Evolutionary conservation across 2,113 vertebrate species (phyloP).

Genomic region (Lethenteron camtschaticum): DNA sequence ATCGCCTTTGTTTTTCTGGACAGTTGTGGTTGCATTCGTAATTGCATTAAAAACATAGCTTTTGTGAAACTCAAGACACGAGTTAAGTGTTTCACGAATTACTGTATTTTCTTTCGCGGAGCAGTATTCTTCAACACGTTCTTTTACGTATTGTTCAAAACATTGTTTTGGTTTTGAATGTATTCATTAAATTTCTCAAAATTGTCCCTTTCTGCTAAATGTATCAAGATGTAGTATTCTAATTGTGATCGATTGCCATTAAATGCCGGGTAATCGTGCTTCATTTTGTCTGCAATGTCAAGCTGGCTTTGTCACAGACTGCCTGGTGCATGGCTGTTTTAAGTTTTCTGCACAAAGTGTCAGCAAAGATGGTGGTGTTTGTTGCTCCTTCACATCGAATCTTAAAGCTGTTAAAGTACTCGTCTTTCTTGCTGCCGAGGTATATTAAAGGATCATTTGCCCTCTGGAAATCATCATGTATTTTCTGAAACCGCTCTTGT

Average conservation of each 20-base stretch:
- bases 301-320: constrained; percentile 7
- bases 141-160: constrained; percentile 18
- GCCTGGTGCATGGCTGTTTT: constrained; percentile 9
- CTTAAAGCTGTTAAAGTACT: constrained; percentile 23
- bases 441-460: constrained; percentile 18
- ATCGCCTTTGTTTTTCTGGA: constrained; percentile 14
- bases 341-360: constrained; percentile 27
- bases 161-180: constrained; percentile 10
- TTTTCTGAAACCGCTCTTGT: too few relatives aligned
- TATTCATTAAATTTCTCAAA: constrained; percentile 25
- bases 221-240: constrained; percentile 26
- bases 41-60: constrained; percentile 13
- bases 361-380: constrained; percentile 19
- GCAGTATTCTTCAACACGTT: constrained; percentile 13
- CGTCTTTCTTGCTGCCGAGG: constrained; percentile 18
- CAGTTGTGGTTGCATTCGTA: constrained; percentile 7
- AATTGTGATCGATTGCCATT: constrained; percentile 15
- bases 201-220: constrained; percentile 25
- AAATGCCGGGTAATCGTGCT: constrained; percentile 17
- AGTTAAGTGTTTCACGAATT: constrained; percentile 10
- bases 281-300: constrained; percentile 19
- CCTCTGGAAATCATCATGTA: constrained; percentile 15
- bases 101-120: constrained; percentile 4
- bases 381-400: constrained; percentile 21
- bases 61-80: constrained; percentile 9